Evolutionary conservation across 23 tunicate genomes (phyloP).

Genomic region (Clavelina lepadiformis): DNA sequence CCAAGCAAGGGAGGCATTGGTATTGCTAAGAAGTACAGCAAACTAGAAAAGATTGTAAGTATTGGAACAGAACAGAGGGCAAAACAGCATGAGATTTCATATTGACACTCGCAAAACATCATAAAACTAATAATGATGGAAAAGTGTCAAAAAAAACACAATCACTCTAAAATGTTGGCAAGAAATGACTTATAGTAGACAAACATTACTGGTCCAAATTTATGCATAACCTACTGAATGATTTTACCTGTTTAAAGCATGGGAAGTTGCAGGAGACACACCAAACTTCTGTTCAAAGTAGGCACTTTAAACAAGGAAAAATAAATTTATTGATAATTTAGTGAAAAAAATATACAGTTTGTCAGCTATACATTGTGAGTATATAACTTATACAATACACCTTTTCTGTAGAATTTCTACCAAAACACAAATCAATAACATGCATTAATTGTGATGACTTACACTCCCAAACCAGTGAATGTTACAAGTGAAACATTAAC

Average conservation of each 20-base stretch:
- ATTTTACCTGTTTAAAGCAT: slow-evolving; percentile 77
- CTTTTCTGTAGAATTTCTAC: neutral
- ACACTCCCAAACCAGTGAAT: slow-evolving; percentile 79
- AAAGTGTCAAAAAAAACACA: no score
- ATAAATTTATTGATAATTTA: slow-evolving; percentile 1
- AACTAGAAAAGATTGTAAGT: slow-evolving; percentile 47
- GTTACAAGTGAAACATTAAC: slow-evolving; percentile 83
- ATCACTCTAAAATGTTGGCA: no score
- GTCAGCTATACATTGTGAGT: neutral
- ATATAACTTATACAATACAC: neutral
- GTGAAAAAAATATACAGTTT: no score
- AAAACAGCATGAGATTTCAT: no score
- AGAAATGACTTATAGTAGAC: no score
- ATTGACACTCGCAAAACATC: no score
- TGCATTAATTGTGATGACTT: neutral
- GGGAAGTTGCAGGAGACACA: slow-evolving; percentile 56
- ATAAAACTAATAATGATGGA: no score
- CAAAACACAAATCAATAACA: neutral
- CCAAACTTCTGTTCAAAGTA: slow-evolving; percentile 88
- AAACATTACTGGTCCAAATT: no score
- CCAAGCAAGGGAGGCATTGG: slow-evolving; percentile 92
- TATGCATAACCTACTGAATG: no score
- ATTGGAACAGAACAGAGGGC: no score
- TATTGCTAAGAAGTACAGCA: slow-evolving; percentile 84
- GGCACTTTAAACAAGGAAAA: slow-evolving; percentile 11